A percentile compares a stretch with the other conserved stretches of the same genome.
phyloP scores from a whole-genome alignment of 2,113 vertebrate genomes.

The Oreochromis niloticus region DNA sequence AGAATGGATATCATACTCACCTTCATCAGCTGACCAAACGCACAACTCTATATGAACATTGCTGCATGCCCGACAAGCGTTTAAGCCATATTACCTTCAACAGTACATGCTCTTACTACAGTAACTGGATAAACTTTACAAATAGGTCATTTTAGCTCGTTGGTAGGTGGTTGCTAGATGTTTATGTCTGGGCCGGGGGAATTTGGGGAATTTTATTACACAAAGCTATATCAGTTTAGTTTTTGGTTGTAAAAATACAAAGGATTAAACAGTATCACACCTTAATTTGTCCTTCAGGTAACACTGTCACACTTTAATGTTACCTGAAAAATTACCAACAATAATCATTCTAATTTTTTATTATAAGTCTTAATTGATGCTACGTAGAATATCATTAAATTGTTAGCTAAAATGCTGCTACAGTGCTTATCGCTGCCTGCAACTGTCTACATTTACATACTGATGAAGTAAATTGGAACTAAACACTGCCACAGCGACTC shows the following conservation, averaged over 20 bases:
- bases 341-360: neutral
- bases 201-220: fast-evolving
- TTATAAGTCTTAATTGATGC: neutral
- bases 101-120: neutral
- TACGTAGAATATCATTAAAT: neutral
- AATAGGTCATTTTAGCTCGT: neutral
- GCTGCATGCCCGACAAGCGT: neutral
- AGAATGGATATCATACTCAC: neutral
- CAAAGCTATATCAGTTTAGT: neutral
- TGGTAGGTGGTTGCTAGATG: neutral
- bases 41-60: neutral
- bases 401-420: neutral
- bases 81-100: neutral
- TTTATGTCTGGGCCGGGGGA: neutral
- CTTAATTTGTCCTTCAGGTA: neutral
- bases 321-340: neutral
- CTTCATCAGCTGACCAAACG: neutral
- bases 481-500: neutral
- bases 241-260: neutral
- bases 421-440: neutral
- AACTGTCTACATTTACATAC: conserved; percentile 8
- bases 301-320: neutral
- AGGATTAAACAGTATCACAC: neutral
- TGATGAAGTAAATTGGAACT: neutral
- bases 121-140: neutral